Conservation (phyloP, 2,113 vertebrate genomes). For the Piaya cayana region DNA sequence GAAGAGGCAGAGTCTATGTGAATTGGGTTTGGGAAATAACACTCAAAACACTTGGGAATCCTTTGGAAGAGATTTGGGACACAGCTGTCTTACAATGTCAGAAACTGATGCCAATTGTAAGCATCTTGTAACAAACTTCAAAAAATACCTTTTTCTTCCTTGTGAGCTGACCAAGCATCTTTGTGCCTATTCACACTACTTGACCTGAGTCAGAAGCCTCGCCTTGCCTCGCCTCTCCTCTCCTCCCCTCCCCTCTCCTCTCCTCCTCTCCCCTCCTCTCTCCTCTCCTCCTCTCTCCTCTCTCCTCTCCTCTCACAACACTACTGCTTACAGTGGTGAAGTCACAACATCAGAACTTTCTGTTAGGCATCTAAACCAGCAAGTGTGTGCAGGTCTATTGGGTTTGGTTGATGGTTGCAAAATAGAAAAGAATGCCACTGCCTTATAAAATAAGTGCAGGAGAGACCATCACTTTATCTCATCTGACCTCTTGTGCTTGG, state of each 20-base stretch:
- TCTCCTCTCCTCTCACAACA: not conserved
- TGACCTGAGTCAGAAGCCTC: fast-evolving
- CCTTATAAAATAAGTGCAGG: not conserved
- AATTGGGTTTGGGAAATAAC: not conserved
- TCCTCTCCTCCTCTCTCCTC: no score
- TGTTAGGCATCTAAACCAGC: no score
- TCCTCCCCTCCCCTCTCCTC: no score
- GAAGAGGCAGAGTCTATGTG: not conserved
- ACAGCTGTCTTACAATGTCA: not conserved
- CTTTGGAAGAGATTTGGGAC: not conserved
- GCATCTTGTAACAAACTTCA: not conserved
- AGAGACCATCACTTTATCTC: not conserved
- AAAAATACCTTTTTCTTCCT: not conserved
- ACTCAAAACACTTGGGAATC: not conserved
- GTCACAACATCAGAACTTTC: not conserved
- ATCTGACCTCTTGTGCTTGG: not conserved
- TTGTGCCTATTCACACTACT: fast-evolving
- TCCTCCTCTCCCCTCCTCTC: no score
- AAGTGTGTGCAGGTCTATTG: no score
- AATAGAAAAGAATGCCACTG: not conserved
- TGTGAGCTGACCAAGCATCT: not conserved
- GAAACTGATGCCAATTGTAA: not conserved
- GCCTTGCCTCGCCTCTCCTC: no score
- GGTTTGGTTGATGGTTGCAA: no score
- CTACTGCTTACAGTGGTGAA: not conserved